Base-by-base conservation (phyloP, 2,888 invertebrate genomes). In the Sipha maydis region DNA sequence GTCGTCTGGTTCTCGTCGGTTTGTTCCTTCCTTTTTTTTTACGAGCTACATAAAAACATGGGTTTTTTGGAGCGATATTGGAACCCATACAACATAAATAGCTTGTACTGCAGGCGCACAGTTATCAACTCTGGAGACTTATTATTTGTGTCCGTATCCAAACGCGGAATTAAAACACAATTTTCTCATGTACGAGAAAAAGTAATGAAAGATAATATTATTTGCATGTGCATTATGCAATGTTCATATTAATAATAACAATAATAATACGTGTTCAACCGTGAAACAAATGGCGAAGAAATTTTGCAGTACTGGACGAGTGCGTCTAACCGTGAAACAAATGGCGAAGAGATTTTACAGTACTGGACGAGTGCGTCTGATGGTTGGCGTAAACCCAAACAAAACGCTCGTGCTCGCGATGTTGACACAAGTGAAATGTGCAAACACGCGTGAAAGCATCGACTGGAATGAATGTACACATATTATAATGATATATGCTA, bases 301-400 rank as follows among this genome's bases (percentile, higher is more conserved):
- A n/a, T n/a, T n/a, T n/a, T n/a, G n/a, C n/a, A n/a, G n/a, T 61
- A 48, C 31, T 1, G 7, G 28, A 78, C 17, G 54, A 28, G 31
- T 14, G 28, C 34, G 61, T 61, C n/a, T 73, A 31, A 41, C 82
- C 88, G 88, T 88, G 80, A 88, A 88, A 88, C 41, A 31, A 85
- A 78, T n/a, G 31, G 77, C 48, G 34, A 9, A 3, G 41, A 41
- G 41, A 61, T 38, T 38, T 61, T 28, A n/a, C 41, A 41, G 7
- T 67, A 56, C 34, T 2, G 9, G 28, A 78, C 19, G 21, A 31
- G 31, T 17, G 48, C 9, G 85, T 71, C 54, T n/a, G 34, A 86
- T 80, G 71, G 54, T 88, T 88, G 82, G 88, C 80, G 41, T 31
- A 48, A 82, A 82, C 75, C 88, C 88, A 88, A 88, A 67, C 82